Evolutionary conservation across 1,140 invertebrate genomes (phyloP).

Genomic region (Liolophura sinensis): DNA sequence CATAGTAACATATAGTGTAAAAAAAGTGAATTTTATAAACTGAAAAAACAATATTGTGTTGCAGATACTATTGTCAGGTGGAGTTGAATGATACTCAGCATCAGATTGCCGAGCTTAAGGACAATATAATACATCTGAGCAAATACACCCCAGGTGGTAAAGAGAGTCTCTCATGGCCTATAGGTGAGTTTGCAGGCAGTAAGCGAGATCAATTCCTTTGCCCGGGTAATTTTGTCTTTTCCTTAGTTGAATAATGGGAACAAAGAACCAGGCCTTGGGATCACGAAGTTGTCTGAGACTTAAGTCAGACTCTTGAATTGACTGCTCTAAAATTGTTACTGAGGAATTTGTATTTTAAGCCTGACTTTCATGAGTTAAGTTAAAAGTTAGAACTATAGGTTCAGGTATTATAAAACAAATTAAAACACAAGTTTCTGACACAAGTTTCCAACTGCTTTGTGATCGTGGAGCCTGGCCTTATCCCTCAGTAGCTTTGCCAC

Average conservation of each 20-base stretch:
- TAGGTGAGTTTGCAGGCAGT: slow-evolving; percentile 62
- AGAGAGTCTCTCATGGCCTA: slow-evolving; percentile 69
- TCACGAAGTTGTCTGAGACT: background rate
- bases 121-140: slow-evolving; percentile 56
- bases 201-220: background rate
- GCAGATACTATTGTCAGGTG: slow-evolving; percentile 64
- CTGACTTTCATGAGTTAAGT: too few species aligned
- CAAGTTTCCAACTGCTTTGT: too few species aligned
- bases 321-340: too few species aligned
- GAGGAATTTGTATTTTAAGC: too few species aligned
- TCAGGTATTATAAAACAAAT: too few species aligned
- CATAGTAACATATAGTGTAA: too few species aligned
- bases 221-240: background rate
- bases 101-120: slow-evolving; percentile 45
- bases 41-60: slow-evolving; percentile 1
- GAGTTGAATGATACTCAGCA: slow-evolving; percentile 49
- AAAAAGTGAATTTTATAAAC: too few species aligned
- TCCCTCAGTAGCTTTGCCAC: too few species aligned
- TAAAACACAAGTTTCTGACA: too few species aligned
- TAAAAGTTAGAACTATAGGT: too few species aligned
- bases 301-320: too few species aligned
- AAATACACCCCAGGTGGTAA: slow-evolving; percentile 53
- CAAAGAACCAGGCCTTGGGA: background rate
- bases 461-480: too few species aligned
- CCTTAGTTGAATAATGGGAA: slow-evolving; percentile 1